These are phyloP conservation scores for Abramis brama DNA, from an alignment of 2,113 vertebrate genomes.

Conservation along the genomic window DNA sequence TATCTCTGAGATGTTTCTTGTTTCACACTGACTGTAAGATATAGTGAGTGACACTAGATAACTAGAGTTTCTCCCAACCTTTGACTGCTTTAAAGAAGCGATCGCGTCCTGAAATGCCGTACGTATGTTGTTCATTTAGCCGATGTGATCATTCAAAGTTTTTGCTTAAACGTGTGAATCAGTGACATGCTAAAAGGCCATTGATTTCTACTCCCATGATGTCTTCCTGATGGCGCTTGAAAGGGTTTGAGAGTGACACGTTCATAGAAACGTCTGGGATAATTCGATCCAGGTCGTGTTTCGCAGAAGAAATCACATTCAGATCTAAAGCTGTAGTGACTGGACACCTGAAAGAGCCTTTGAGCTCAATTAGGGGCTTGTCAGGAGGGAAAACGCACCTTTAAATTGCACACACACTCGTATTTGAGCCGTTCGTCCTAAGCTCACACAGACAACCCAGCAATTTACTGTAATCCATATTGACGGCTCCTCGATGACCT, in stretches of 20 bases:
- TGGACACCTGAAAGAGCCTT: slow-evolving; percentile 48
- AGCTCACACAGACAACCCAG: slow-evolving; percentile 66
- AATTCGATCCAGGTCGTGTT: slow-evolving; percentile 69
- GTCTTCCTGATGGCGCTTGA: slow-evolving; percentile 68
- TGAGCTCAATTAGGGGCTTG: slow-evolving; percentile 52
- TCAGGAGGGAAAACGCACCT: slow-evolving; percentile 41
- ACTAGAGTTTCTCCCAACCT: neutral
- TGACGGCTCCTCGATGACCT: slow-evolving; percentile 77
- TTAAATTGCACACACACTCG: slow-evolving; percentile 36
- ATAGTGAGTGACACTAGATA: neutral
- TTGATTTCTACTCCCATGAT: slow-evolving; percentile 53
- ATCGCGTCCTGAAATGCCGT: neutral
- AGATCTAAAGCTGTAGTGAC: slow-evolving; percentile 58
- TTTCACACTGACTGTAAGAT: neutral
- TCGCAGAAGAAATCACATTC: slow-evolving; percentile 54
- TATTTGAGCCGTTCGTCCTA: slow-evolving; percentile 47
- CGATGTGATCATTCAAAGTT: slow-evolving; percentile 9
- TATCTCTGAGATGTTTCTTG: neutral
- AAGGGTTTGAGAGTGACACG: slow-evolving; percentile 69
- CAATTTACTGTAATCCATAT: slow-evolving; percentile 79
- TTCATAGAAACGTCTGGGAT: slow-evolving; percentile 73
- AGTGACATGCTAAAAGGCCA: slow-evolving; percentile 50
- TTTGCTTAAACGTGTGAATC: slow-evolving; percentile 66
- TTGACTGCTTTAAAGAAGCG: neutral
- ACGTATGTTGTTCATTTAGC: slow-evolving; percentile 73